Conservation (phyloP, 2,113 vertebrate genomes). For the Serranochromis macrocephalus region DNA sequence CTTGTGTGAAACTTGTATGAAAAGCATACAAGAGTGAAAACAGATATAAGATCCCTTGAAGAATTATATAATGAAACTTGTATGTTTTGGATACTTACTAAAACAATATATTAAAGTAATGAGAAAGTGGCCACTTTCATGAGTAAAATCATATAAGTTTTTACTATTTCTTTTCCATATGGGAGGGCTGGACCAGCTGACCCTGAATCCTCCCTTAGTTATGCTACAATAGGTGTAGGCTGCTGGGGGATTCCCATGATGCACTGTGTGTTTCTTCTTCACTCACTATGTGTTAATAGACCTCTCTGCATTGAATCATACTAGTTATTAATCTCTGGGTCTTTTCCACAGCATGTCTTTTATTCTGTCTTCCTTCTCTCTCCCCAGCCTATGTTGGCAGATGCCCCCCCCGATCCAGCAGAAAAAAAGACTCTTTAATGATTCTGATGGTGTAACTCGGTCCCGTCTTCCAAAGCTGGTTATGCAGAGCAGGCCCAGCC, state of each 20-base stretch:
- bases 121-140: no score
- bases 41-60: no score
- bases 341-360: accelerated
- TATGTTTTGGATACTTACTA: no score
- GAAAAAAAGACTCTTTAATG: not conserved
- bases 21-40: no score
- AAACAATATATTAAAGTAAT: no score
- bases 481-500: not conserved
- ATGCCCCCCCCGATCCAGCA: accelerated
- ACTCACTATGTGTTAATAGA: not conserved
- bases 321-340: not conserved
- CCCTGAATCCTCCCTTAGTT: accelerated
- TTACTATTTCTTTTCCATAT: no score
- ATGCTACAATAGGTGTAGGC: accelerated
- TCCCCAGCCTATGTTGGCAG: not conserved
- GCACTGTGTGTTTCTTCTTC: accelerated
- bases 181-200: accelerated
- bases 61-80: no score
- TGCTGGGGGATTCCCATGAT: accelerated
- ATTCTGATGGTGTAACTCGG: not conserved
- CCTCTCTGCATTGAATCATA: not conserved
- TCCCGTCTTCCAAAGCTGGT: not conserved
- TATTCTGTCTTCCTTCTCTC: not conserved
- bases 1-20: no score
- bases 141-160: no score